Evolutionary conservation across 1,140 invertebrate species (phyloP), one percentile per base, ranked within the genome.

Genomic region (Leptinotarsa defecta): DNA sequence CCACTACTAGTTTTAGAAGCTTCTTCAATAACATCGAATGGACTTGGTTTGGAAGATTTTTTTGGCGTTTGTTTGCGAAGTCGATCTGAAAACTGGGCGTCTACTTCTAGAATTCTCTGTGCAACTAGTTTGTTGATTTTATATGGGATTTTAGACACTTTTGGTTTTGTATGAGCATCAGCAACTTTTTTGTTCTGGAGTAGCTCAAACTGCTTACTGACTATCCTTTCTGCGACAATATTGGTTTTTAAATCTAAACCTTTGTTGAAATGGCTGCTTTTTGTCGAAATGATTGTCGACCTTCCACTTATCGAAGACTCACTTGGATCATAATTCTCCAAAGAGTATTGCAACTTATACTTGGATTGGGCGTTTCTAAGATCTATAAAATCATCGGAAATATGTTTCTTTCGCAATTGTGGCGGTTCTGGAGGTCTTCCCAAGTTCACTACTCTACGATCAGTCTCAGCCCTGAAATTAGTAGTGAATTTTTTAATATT

Each of bases 181-280:
- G 52, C n/a, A 19, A 19, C 15, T 57, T 57, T 57, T 19, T 57
- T 57, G n/a, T 19, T 57, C 52, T 57, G 52, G 3, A 57, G 52
- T 57, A 57, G n/a, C 24, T 70, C 22, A 5, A 70, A 43, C 20
- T 70, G 68, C 1, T 70, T 48, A 20, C n/a, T 70, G 34, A 52
- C 68, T 70, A 70, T 70, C 24, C 68, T 70, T 48, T 52, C 43
- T n/a, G 68, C 34, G 19, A 70, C 48, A n/a, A 70, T 52, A 11
- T 70, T 70, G 8, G 68, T 70, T 4, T 48, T 49, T 0, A 43
- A n/a, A 20, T 70, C 48, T 15, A 70, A 70, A 4, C 15, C 13
- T 6, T 27, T 43, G 22, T 24, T 68, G 65, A 24, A 68, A 24
- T 68, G 15, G 15, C 19, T 68, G 65, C 19, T n/a, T 34, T 27